A percentile compares a stretch with the other conserved stretches of the same genome.
Conservation (phyloP, 2,888 invertebrate species). For the Acronicta psi region DNA sequence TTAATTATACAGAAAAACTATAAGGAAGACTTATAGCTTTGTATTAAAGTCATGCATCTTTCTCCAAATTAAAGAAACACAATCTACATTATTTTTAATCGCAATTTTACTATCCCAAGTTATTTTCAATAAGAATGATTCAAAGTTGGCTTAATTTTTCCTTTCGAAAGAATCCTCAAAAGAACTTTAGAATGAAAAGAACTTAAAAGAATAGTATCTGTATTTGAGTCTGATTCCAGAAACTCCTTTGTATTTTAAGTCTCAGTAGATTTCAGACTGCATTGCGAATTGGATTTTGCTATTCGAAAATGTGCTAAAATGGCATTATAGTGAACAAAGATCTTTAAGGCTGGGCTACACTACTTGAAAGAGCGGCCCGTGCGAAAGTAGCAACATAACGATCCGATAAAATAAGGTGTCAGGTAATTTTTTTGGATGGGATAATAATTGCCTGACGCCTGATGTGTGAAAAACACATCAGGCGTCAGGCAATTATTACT, state of each 20-base stretch:
- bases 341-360: not conserved
- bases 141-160: not conserved
- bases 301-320: not conserved
- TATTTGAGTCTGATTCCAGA: constrained; percentile 3
- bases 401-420: too few species aligned
- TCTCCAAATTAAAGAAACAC: not conserved
- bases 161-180: not conserved
- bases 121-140: not conserved
- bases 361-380: too few species aligned
- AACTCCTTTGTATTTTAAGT: not conserved
- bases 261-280: constrained; percentile 1
- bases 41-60: not conserved
- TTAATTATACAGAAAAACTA: too few species aligned
- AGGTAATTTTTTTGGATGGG: too few species aligned
- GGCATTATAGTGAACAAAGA: not conserved
- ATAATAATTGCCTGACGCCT: too few species aligned
- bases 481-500: too few species aligned
- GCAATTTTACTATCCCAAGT: not conserved
- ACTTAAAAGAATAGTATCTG: not conserved
- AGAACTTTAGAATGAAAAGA: constrained; percentile 1
- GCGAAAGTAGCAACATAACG: too few species aligned
- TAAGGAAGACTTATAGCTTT: too few species aligned
- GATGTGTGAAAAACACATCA: too few species aligned
- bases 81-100: not conserved
- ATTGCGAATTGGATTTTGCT: constrained; percentile 2